Conservation (phyloP, 2,797 vertebrate genomes). For the Heterohyrax brucei region DNA sequence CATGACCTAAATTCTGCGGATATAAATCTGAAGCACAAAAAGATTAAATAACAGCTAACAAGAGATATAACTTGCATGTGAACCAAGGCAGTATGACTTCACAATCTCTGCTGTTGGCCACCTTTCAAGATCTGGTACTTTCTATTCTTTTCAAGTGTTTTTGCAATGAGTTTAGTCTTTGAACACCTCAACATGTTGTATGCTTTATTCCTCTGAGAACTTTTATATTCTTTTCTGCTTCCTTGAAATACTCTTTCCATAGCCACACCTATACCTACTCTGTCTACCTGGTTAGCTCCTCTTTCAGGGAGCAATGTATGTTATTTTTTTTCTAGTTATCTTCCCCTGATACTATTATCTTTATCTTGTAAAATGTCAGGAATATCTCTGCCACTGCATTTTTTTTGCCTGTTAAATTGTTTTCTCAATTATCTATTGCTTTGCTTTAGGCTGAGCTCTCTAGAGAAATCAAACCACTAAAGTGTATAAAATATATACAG, state of each 20-base stretch:
- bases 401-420: not conserved
- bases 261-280: not conserved
- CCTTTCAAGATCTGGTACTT: not conserved
- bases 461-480: too few relatives aligned
- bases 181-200: slow-evolving; percentile 36
- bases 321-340: slow-evolving; percentile 1
- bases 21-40: slow-evolving; percentile 25
- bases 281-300: not conserved
- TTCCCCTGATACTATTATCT: not conserved
- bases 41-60: slow-evolving; percentile 27
- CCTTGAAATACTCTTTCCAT: not conserved
- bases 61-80: not conserved
- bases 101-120: slow-evolving; percentile 55
- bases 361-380: not conserved
- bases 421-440: not conserved
- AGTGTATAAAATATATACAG: too few relatives aligned
- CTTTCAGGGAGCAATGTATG: not conserved
- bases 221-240: slow-evolving; percentile 43
- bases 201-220: not conserved
- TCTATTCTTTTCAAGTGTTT: not conserved
- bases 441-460: too few relatives aligned
- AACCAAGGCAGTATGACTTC: not conserved
- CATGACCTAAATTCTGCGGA: not conserved
- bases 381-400: not conserved
- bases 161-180: slow-evolving; percentile 5